phyloP scores from a whole-genome alignment of 1,140 invertebrate genomes.

The Medauroidea extradentata region DNA sequence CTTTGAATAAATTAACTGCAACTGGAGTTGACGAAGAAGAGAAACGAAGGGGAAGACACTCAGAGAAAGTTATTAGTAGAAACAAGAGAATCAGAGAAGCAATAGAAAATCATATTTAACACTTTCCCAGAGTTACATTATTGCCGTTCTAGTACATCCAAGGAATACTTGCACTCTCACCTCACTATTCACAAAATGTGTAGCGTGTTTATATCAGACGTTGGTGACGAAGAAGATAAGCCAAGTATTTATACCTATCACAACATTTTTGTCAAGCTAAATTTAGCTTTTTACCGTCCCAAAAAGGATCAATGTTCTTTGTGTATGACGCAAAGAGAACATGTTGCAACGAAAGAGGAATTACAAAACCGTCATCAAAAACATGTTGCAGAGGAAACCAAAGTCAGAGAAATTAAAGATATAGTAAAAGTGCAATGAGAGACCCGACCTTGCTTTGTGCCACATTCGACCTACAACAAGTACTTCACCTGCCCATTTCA shows the following conservation, averaged over 20 bases:
- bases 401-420: no score
- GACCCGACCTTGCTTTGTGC: no score
- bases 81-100: conserved; percentile 4
- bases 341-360: conserved; percentile 1
- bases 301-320: conserved; percentile 10
- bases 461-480: conserved; percentile 1
- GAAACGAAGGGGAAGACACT: neutral
- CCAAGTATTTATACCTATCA: conserved; percentile 5
- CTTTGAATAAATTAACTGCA: conserved; percentile 8
- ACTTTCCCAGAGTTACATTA: conserved; percentile 3
- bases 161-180: conserved; percentile 9
- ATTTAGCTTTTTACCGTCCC: conserved; percentile 7
- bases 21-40: conserved; percentile 4
- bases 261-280: neutral
- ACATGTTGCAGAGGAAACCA: neutral
- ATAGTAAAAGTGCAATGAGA: no score
- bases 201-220: neutral
- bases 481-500: conserved; percentile 6
- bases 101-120: conserved; percentile 2
- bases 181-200: conserved; percentile 3
- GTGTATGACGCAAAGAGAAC: neutral
- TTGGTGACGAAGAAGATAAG: neutral
- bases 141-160: neutral
- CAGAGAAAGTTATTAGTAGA: neutral
- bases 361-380: neutral